Conservation (phyloP, 2,797 vertebrate genomes). For the Ammospiza maritima region DNA sequence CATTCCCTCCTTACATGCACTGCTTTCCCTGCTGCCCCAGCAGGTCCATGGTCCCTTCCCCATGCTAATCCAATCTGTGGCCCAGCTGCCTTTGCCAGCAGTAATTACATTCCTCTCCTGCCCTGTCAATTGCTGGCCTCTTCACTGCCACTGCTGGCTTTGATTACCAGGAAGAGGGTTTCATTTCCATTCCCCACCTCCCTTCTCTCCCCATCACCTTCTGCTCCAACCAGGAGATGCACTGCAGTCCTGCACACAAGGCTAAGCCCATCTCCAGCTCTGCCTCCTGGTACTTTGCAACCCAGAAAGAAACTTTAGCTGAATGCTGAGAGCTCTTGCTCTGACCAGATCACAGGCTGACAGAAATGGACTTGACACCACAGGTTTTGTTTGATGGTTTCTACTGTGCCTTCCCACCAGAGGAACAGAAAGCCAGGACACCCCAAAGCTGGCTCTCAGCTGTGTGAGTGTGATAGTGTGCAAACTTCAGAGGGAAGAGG, state of each 20-base stretch:
- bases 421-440: not conserved
- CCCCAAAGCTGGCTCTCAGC: not conserved
- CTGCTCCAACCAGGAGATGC: not conserved
- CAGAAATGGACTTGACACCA: not conserved
- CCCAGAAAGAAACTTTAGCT: not conserved
- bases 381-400: not conserved
- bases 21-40: not conserved
- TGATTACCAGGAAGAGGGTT: not conserved
- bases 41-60: not conserved
- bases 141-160: not conserved
- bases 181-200: not conserved
- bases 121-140: not conserved
- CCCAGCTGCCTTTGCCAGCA: not conserved
- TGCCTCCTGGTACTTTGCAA: not conserved
- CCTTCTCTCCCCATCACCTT: not conserved
- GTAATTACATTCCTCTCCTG: not conserved
- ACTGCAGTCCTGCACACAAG: fast-evolving
- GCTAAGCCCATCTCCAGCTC: not conserved
- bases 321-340: not conserved
- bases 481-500: not conserved
- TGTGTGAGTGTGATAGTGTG: not conserved
- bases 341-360: not conserved
- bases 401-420: not conserved
- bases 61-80: not conserved
- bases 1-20: not conserved